phyloP scores from a whole-genome alignment of 1,140 invertebrate genomes.

The Pygmarrhopalites habei region DNA sequence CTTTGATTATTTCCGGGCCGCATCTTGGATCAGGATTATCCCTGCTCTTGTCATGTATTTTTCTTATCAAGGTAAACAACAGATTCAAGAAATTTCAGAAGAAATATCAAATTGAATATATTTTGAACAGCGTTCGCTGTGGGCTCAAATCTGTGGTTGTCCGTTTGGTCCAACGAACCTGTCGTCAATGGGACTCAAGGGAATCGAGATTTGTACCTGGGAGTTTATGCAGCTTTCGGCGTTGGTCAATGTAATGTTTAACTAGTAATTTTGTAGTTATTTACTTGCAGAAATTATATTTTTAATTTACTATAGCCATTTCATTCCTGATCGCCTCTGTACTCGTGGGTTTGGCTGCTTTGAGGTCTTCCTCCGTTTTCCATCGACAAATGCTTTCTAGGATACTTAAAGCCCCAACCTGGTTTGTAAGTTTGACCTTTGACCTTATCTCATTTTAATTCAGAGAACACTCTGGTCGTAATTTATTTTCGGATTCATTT shows the following conservation, averaged over 20 bases:
- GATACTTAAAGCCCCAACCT: constrained; percentile 56
- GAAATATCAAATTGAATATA: not conserved
- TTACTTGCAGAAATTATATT: not conserved
- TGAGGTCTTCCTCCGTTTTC: constrained; percentile 57
- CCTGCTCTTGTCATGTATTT: constrained; percentile 66
- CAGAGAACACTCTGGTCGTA: too few species aligned
- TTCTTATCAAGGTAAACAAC: constrained; percentile 29
- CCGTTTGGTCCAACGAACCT: constrained; percentile 68
- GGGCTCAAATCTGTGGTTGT: constrained; percentile 87
- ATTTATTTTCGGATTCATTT: too few species aligned
- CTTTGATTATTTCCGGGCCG: constrained; percentile 76
- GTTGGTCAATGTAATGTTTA: constrained; percentile 69
- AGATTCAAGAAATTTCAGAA: constrained; percentile 39
- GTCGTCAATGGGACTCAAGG: constrained; percentile 52
- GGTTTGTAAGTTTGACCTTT: too few species aligned
- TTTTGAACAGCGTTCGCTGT: constrained; percentile 66
- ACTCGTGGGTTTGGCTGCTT: constrained; percentile 42
- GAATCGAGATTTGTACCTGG: constrained; percentile 69
- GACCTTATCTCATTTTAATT: too few species aligned
- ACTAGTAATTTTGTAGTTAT: not conserved
- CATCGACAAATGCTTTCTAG: constrained; percentile 60
- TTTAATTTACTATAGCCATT: not conserved
- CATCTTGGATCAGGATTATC: constrained; percentile 64
- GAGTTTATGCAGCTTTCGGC: constrained; percentile 79
- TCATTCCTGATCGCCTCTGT: constrained; percentile 17